Evolutionary conservation across 1,140 invertebrate species (phyloP).

Genomic region (Trichoplusia ni): DNA sequence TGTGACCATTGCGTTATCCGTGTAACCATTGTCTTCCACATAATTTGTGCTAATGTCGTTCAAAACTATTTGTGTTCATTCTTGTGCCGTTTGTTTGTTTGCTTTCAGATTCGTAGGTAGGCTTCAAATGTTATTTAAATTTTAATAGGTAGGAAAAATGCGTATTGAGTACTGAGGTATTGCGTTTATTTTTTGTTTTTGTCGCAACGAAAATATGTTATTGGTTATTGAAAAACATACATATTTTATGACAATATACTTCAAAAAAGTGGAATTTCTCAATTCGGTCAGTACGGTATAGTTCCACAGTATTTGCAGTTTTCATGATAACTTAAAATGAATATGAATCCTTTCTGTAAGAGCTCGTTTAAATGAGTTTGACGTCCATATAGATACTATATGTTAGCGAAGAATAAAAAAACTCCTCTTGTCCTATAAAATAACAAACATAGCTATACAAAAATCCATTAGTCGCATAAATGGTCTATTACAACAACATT

Average conservation of each 20-base stretch:
- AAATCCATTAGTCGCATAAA: constrained; percentile 2
- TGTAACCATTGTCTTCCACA: constrained; percentile 27
- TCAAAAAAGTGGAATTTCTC: too few species aligned
- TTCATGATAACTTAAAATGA: not conserved
- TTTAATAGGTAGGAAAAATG: not conserved
- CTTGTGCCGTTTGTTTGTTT: not conserved
- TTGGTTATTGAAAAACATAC: too few species aligned
- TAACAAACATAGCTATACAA: not conserved
- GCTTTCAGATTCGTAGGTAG: too few species aligned
- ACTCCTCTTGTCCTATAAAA: not conserved
- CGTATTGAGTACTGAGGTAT: not conserved
- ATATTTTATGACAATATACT: too few species aligned
- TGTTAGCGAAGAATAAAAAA: constrained; percentile 1
- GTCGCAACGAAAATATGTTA: too few species aligned
- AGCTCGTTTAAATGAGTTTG: not conserved
- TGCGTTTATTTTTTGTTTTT: too few species aligned
- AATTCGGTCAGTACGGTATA: too few species aligned
- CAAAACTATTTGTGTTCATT: not conserved
- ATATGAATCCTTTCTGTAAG: not conserved
- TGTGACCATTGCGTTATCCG: constrained; percentile 27
- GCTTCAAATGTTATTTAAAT: not conserved
- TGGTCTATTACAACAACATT: constrained; percentile 7
- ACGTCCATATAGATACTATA: not conserved
- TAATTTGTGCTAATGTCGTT: not conserved
- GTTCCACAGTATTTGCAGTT: too few species aligned